Evolutionary conservation across 2,113 vertebrate species (phyloP), one percentile per base, ranked within the genome.

Genomic region (Paramormyrops kingsleyae): DNA sequence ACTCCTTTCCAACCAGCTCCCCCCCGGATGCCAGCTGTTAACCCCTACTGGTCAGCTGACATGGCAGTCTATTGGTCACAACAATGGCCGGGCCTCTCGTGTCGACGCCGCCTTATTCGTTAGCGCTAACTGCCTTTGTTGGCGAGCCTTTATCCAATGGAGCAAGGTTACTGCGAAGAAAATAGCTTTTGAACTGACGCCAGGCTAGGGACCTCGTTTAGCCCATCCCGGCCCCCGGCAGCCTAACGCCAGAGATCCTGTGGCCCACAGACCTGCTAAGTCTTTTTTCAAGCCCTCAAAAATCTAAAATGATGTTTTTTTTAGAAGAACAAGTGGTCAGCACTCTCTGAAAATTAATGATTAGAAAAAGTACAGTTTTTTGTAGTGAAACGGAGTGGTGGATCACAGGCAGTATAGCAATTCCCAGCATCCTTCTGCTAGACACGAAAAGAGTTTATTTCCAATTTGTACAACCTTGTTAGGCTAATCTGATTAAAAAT

Each of bases 121-220:
- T 96, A 96, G 94, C 94, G 94, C 94, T 96, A 96, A 96, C 95
- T 94, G 96, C 95, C 94, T 95, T 96, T 96, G 96, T 96, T 94
- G 92, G 96, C 95, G 96, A 94, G 94, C 93, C 95, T 94, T 88
- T 95, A 94, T 94, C 95, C 91, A 92, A 94, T 94, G 93, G 93
- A 89, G 94, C 95, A 95, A 94, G 95, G 96, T 44, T 84, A 47
- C 42, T 13, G 19, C 8, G 9, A 47, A n/a, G 42, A 83, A 83
- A 83, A 83, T 44, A 39, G 35, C 94, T 93, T 94, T 94, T 95
- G 95, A 95, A 94, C 94, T 92, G 56, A 24, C 2, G 93, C 94
- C 35, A 8, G 5, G 35, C 15, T 35, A 6, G 5, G 2, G 19
- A 13, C 7, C 17, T 8, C 31, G 0, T 19, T 4, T 19, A 5